Evolutionary conservation across 2,888 invertebrate species (phyloP), one percentile per base, ranked within the genome.

Genomic region (Drosophila mimica): DNA sequence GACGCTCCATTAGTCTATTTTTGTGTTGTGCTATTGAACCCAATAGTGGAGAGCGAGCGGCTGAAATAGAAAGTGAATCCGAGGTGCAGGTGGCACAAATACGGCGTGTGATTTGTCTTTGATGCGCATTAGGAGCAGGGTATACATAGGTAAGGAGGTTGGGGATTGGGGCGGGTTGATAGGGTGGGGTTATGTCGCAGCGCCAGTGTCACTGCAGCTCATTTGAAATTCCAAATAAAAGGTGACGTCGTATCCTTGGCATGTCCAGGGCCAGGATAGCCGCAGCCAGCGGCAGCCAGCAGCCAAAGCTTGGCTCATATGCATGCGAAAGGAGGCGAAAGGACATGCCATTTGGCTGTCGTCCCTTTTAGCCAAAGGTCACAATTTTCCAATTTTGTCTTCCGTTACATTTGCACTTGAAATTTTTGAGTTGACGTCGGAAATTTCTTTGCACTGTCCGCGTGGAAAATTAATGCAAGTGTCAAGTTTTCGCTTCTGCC

Each of bases 21-120:
- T 58, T 70, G 82, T 75, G 74, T 51, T 82, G 87, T 87, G 87
- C 85, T 88, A 88, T 88, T 88, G 87, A 89, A 88, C 87, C 85
- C 89, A 80, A 77, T 70, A 65, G 62, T 61, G 58, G 57, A 65
- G 34, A 38, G 51, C 40, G 38, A 60, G 25, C 43, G 51, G 49
- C 46, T 28, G 70, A 79, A 75, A 83, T 52, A 59, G 89, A 81
- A 83, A 76, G 74, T 69, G 53, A 62, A 57, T 20, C 38, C 53
- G 54, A 20, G 66, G 31, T 17, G 58, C 62, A 63, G 56, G 54
- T 52, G 69, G 38, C 49, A 40, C 46, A 59, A 63, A 59, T 66
- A 51, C 51, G 40, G 15, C 59, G 38, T 59, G 43, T 34, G 53
- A 65, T 60, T 46, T 46, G 63, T n/a, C 54, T 54, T 65, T 74